These are phyloP conservation scores for Pelosia muscerda DNA, from an alignment of 2,888 invertebrate genomes.

Conservation along the genomic window DNA sequence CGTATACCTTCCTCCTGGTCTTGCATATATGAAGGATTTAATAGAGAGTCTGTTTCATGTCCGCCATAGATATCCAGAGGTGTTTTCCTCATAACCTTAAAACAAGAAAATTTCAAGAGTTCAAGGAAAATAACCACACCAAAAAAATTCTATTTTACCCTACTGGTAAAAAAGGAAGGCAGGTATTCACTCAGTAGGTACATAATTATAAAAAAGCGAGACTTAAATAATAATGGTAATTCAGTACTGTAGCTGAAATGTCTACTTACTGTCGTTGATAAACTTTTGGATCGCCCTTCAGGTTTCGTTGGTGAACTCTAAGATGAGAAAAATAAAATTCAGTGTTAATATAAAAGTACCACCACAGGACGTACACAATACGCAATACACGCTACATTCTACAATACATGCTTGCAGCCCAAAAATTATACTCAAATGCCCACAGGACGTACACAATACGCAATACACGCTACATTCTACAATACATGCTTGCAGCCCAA, in stretches of 20 bases:
- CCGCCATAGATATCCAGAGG: background rate
- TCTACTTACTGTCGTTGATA: slow-evolving; percentile 63
- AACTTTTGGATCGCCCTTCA: slow-evolving; percentile 70
- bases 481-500: too few species aligned
- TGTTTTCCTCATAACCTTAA: slow-evolving; percentile 4
- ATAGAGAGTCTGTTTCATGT: background rate
- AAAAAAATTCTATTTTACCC: too few species aligned
- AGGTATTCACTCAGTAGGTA: too few species aligned
- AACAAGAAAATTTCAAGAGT: background rate
- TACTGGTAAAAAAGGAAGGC: background rate
- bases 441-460: too few species aligned
- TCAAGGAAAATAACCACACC: background rate
- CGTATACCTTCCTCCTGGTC: slow-evolving; percentile 11
- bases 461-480: too few species aligned
- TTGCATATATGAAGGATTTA: background rate
- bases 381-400: too few species aligned
- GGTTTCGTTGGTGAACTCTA: slow-evolving; percentile 31
- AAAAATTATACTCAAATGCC: too few species aligned
- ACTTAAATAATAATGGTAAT: too few species aligned
- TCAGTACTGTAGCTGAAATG: background rate
- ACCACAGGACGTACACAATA: too few species aligned
- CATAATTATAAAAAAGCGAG: too few species aligned
- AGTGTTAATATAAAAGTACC: background rate
- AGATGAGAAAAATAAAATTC: background rate
- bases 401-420: too few species aligned